Base-by-base conservation (phyloP, 2,888 invertebrate genomes). In the Metopia argyrocephala region DNA sequence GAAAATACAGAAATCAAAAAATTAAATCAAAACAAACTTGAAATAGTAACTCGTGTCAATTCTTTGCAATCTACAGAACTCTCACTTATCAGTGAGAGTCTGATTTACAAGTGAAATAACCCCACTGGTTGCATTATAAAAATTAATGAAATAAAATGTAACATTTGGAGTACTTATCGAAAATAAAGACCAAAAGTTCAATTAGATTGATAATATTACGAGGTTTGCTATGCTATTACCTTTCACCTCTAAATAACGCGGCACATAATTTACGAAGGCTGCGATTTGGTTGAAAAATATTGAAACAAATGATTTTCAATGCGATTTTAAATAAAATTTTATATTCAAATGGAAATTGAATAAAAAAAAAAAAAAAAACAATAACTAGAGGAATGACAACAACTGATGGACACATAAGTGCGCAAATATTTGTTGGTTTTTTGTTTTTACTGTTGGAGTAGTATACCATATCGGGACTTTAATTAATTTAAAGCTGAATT, bases 131-230 rank as follows among this genome's bases (percentile, higher is more conserved):
- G 52, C 52, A 62, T 54, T 59, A 38, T 7, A 75, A 74, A 65
- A 74, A 27, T 23, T 57, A 3, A 38, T 31, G n/a, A 50, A 23
- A 27, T 18, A 56, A 38, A 38, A n/a, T n/a, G n/a, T n/a, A n/a
- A n/a, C n/a, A n/a, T n/a, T 38, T 38, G 38, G 15, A 50, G 23
- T 62, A 23, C 9, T 56, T 62, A 50, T 52, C 18, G 50, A 64
- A 52, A 70, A 64, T 54, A 46, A 54, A 76, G 56, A 57, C 76
- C 57, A 80, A 75, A 76, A 74, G 76, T 80, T 80, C 76, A 80
- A 76, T 76, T 74, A 65, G 65, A 76, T 80, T 76, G 73, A 27
- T 57, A 76, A 74, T 64, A 46, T 66, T 59, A 31, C 38, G 45
- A 9, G 48, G 48, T 21, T 46, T 45, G 28, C 27, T 25, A 12